These are phyloP conservation scores for Tuberolachnus salignus DNA, from an alignment of 2,888 invertebrate genomes.

Conservation along the genomic window DNA sequence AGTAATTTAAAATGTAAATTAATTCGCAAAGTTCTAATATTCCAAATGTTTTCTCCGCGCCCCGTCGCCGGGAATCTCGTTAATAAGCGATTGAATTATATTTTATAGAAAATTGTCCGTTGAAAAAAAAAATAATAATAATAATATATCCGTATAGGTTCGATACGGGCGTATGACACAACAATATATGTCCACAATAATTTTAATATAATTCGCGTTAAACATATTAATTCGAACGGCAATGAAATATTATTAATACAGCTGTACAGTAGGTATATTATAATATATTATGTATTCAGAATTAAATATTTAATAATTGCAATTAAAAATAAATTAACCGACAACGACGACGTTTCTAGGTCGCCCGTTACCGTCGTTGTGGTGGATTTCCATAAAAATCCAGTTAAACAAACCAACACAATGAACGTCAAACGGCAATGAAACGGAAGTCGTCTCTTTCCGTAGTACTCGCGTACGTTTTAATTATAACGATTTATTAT, in stretches of 20 bases:
- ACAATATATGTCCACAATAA: too few species aligned
- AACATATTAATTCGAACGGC: too few species aligned
- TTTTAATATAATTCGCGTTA: not conserved
- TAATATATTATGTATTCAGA: not conserved
- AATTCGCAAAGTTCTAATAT: conserved; percentile 15
- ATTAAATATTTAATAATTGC: conserved; percentile 23
- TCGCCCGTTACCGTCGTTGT: not conserved
- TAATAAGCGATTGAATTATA: not conserved
- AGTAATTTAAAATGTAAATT: conserved; percentile 30
- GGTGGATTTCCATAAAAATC: conserved; percentile 38
- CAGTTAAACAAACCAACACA: conserved; percentile 36
- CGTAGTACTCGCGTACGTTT: conserved; percentile 3
- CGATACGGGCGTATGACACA: not conserved
- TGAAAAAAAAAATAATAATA: not conserved
- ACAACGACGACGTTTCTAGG: conserved; percentile 32
- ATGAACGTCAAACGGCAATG: conserved; percentile 23
- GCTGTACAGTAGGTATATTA: not conserved
- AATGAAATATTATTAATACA: too few species aligned
- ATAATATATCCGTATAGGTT: not conserved
- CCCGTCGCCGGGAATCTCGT: not conserved
- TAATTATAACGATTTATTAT: conserved; percentile 50
- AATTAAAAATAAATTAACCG: conserved; percentile 39
- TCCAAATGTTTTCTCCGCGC: not conserved
- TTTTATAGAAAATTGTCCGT: not conserved
- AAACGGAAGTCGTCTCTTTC: conserved; percentile 39